Conservation (phyloP, 2,797 vertebrate species). For the Borostomias antarcticus region DNA sequence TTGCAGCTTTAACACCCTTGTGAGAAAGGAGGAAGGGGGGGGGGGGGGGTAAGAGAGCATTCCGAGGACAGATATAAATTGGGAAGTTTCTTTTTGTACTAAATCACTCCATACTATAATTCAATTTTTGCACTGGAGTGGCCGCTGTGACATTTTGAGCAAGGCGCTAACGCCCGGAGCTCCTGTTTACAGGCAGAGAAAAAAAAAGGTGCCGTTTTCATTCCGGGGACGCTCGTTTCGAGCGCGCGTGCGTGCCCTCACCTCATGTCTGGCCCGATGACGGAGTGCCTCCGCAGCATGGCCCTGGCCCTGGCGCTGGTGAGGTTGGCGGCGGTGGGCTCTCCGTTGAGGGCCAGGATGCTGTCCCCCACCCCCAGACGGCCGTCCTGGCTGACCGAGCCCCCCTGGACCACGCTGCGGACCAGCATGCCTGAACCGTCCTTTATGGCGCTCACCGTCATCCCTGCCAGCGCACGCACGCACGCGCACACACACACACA, state of each 20-base stretch:
- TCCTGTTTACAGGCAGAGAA: too few species aligned
- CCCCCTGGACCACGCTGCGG: slow-evolving; percentile 89
- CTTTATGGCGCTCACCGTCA: slow-evolving; percentile 93
- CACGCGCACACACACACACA: slow-evolving; percentile 32
- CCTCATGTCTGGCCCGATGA: slow-evolving; percentile 92
- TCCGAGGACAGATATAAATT: too few species aligned
- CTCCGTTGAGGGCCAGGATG: slow-evolving; percentile 92
- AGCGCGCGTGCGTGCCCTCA: slow-evolving; percentile 51
- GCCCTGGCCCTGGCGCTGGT: slow-evolving; percentile 89
- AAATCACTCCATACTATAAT: too few species aligned
- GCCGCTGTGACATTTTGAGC: too few species aligned
- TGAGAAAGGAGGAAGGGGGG: too few species aligned
- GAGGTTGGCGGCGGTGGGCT: slow-evolving; percentile 83
- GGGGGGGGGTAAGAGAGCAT: too few species aligned
- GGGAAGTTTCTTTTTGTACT: too few species aligned
- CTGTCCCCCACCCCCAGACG: slow-evolving; percentile 89
- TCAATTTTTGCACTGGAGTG: too few species aligned
- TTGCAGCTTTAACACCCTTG: too few species aligned
- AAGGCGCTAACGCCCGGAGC: too few species aligned
- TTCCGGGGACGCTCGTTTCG: too few species aligned
- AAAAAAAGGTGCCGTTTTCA: too few species aligned
- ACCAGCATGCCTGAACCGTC: slow-evolving; percentile 93
- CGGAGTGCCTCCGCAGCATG: slow-evolving; percentile 91
- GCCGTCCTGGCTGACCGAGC: slow-evolving; percentile 91
- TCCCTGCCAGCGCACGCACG: slow-evolving; percentile 77